Base-by-base conservation (phyloP, 2,113 vertebrate species). In the Coreoperca whiteheadi region DNA sequence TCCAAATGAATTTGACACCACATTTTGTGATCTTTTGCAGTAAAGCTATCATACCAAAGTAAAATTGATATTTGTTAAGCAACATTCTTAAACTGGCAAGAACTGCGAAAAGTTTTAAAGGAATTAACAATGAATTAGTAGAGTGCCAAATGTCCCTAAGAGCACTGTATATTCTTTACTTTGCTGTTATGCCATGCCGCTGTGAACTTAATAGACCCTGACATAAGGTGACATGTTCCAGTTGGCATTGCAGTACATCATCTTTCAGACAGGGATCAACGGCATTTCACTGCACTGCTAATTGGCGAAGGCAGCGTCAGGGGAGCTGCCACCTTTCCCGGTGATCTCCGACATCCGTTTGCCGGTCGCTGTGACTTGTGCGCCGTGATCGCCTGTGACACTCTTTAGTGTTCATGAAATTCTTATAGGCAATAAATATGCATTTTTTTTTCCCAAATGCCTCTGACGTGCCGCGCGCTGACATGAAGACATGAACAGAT, bases 321-420 rank as follows among this genome's bases (percentile, higher is more conserved):
- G 91, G 92, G 91, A 93, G 84, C 70, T 63, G 67, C 85, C 86
- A 74, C 82, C 89, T 88, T 86, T 78, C 79, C 82, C 60, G 64
- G 50, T 87, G 90, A 92, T 94, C 86, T 74, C 82, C 85, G 32
- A 91, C 93, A 94, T 94, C 87, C 87, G 82, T 75, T 92, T 92
- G 85, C 90, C 73, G 64, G 77, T 79, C 53, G 76, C 64, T 16
- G 71, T 90, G 81, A 82, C 83, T 82, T 84, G 91, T 86, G 92
- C 68, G 28, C 78, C 73, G 32, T 83, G 87, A 94, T 91, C 77
- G 72, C 81, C 90, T 83, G 84, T 90, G 90, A 94, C 91, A 88
- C 83, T 91, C 89, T 94, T 95, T 94, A 93, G 91, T 80, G 91
- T 91, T 94, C 93, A 94, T 94, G 89, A 92, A 94, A 94, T 93